Base-by-base conservation (phyloP, 2,797 vertebrate genomes). In the Karalla daura region DNA sequence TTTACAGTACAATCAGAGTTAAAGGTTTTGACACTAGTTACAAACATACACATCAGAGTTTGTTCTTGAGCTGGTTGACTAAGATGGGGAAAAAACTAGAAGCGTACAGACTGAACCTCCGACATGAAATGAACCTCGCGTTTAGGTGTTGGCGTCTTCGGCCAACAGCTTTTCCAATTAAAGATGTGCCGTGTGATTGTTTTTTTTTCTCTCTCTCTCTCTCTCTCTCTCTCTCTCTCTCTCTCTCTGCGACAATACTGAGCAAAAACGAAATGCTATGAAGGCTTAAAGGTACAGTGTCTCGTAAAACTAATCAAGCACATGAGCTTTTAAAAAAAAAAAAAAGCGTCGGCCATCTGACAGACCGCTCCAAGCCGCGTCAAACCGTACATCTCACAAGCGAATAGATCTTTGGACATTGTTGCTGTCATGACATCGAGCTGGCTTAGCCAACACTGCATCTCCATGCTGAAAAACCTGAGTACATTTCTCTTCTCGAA, bases 1-100 rank as follows among this genome's bases (percentile, higher is more conserved):
- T 88, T 86, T 92, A 93, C 93, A 93, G 88, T 90, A 91, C 89
- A 91, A 85, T 88, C 76, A 86, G 72, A 64, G 53, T 14, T 62
- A 75, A 50, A 60, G 46, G 51, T 69, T 62, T 66, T 49, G 67
- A 84, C 44, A 23, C 8, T 30, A 56, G 51, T 36, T 49, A 72
- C 39, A 75, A 66, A 68, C 28, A 73, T 76, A 27, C 24, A 64
- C 59, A 62, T 30, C 25, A 1, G 23, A 75, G 49, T 52, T 21
- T 8, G 8, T 24, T 60, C 61, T 76, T 43, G 6, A 32, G 24
- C 59, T 37, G 28, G 18, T 39, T 55, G 54, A 62, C 15, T 54
- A 44, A 27, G 17, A 51, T 27, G 1, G 41, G 20, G 62, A 39
- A 52, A 62, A 64, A 55, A 71, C 62, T 23, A 75, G 63, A 74